Conservation (phyloP, 2,797 vertebrate species). For the Craterocephalus amniculus region DNA sequence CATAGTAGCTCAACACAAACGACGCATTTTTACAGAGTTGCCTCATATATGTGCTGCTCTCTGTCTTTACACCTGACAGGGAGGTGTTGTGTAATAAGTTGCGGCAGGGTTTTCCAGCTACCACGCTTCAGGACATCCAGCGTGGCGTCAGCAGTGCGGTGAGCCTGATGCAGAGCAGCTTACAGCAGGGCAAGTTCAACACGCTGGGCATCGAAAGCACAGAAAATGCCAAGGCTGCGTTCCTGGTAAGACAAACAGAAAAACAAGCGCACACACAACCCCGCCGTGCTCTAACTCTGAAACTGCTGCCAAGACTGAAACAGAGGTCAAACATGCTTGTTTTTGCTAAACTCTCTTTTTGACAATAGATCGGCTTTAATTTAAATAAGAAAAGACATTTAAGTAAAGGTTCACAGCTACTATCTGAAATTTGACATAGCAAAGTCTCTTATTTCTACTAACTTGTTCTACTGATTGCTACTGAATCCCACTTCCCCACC, state of each 20-base stretch:
- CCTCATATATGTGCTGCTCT: not conserved
- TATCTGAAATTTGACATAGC: not conserved
- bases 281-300: not conserved
- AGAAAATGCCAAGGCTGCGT: slow-evolving; percentile 93
- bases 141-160: slow-evolving; percentile 96
- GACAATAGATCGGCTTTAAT: slow-evolving; percentile 14
- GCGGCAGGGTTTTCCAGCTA: slow-evolving; percentile 94
- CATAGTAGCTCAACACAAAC: no score
- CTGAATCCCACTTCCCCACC: not conserved
- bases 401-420: not conserved
- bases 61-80: slow-evolving; percentile 67
- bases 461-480: not conserved
- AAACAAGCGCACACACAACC: not conserved
- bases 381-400: slow-evolving; percentile 18
- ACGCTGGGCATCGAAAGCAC: slow-evolving; percentile 96
- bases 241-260: slow-evolving; percentile 85
- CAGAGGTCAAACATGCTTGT: not conserved
- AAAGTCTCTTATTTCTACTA: not conserved
- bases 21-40: not conserved
- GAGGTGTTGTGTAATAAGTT: slow-evolving; percentile 94
- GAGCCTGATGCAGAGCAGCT: slow-evolving; percentile 97
- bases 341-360: not conserved
- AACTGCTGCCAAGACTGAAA: not conserved
- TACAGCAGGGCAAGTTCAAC: slow-evolving; percentile 98
- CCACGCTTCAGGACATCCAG: slow-evolving; percentile 96